Percentiles rank a stretch among this genome's conserved stretches.
phyloP scores from a whole-genome alignment of 1,140 invertebrate genomes.

The Trichomalopsis sarcophagae region DNA sequence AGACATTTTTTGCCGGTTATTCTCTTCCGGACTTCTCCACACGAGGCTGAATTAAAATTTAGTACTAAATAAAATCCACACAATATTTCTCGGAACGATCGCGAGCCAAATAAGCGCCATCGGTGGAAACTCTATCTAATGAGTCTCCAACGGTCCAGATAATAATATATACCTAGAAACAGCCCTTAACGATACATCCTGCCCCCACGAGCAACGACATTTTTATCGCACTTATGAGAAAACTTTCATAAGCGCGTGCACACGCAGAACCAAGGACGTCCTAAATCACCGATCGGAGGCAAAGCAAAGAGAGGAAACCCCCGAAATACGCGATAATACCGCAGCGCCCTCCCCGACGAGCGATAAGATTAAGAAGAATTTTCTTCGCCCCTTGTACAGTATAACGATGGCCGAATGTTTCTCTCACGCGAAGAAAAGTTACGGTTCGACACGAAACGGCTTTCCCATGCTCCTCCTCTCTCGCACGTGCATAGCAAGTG shows the following conservation, averaged over 20 bases:
- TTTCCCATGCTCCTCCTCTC: neutral
- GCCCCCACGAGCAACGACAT: neutral
- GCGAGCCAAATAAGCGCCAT: too few species aligned
- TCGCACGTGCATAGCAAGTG: neutral
- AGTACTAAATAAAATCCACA: too few species aligned
- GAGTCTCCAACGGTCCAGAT: too few species aligned
- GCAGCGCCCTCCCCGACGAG: neutral
- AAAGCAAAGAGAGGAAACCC: neutral
- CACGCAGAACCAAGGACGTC: neutral
- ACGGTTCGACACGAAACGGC: neutral
- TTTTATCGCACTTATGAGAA: neutral
- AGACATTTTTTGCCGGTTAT: neutral
- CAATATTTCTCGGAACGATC: too few species aligned
- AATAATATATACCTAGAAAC: too few species aligned
- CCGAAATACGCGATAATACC: neutral
- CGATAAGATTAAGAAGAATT: neutral
- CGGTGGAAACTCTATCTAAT: too few species aligned
- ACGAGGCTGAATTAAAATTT: neutral
- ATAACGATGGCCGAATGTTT: neutral
- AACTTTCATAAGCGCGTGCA: neutral
- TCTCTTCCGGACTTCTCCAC: too few species aligned
- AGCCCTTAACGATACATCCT: too few species aligned
- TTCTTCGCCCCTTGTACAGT: neutral
- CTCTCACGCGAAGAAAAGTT: conserved; percentile 12
- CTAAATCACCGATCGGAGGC: conserved; percentile 10